phyloP scores from a whole-genome alignment of 2,797 vertebrate genomes.

The Diplodus sargus region DNA sequence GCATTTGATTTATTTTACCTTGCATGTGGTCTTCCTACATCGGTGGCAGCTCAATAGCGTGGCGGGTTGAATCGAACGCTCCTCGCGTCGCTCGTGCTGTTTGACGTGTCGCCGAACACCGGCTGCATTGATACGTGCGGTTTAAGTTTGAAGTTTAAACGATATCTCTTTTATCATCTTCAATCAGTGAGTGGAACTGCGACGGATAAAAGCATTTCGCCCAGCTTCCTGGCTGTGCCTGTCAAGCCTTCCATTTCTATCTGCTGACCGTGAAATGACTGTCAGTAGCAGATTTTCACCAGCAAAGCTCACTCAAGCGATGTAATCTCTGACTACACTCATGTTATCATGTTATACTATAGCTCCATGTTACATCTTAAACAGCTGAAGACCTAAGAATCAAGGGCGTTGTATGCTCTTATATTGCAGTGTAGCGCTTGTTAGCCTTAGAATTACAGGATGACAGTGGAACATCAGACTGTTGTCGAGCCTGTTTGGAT shows the following conservation, averaged over 20 bases:
- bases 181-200: background rate
- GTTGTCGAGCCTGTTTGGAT: background rate
- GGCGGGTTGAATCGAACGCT: background rate
- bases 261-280: background rate
- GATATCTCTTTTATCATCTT: background rate
- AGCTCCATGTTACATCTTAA: background rate
- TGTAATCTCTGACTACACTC: background rate
- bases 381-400: background rate
- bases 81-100: slow-evolving; percentile 3
- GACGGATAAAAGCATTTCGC: background rate
- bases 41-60: slow-evolving; percentile 28
- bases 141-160: background rate
- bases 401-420: background rate
- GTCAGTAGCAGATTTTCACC: background rate
- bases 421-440: background rate
- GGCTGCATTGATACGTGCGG: background rate
- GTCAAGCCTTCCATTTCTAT: background rate
- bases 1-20: slow-evolving; percentile 73
- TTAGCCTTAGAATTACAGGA: background rate
- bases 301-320: background rate
- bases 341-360: background rate
- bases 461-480: background rate
- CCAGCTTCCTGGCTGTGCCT: background rate
- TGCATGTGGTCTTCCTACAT: slow-evolving; percentile 58
- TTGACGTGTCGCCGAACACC: slow-evolving; percentile 18